Evolutionary conservation across 2,113 vertebrate species (phyloP).

Genomic region (Hemibagrus wyckioides): DNA sequence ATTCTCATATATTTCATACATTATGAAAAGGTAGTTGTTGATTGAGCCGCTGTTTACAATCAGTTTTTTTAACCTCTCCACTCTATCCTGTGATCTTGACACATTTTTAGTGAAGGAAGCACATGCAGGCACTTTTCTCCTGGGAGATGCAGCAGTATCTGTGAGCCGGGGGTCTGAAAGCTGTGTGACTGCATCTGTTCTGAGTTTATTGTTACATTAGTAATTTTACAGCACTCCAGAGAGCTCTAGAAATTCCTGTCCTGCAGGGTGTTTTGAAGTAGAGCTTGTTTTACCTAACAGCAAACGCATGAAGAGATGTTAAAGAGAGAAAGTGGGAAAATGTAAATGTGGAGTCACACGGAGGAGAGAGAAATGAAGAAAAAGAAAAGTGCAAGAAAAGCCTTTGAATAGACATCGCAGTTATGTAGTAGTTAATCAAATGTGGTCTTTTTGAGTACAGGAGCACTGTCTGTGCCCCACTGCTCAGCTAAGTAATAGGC

Average conservation of each 20-base stretch:
- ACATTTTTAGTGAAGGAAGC: neutral
- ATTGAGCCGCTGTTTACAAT: neutral
- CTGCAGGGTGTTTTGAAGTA: constrained; percentile 1
- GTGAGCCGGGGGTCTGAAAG: constrained; percentile 12
- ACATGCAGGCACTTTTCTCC: neutral
- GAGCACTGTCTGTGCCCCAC: neutral
- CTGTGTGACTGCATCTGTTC: constrained; percentile 23
- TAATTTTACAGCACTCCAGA: neutral
- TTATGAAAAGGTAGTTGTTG: neutral
- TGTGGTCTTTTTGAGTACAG: constrained; percentile 31
- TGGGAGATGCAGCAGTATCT: constrained; percentile 6
- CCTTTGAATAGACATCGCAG: constrained; percentile 7
- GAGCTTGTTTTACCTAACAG: neutral
- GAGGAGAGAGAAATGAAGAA: neutral
- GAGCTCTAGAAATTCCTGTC: constrained; percentile 22
- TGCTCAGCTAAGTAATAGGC: constrained; percentile 35
- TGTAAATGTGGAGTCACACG: neutral
- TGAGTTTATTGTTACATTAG: constrained; percentile 13
- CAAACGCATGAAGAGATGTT: constrained; percentile 6
- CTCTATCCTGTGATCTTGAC: neutral
- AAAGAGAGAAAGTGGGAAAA: neutral
- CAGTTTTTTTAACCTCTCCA: neutral
- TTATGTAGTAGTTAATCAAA: neutral
- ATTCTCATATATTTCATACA: neutral
- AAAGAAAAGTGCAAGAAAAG: neutral